Evolutionary conservation across 2,113 vertebrate species (phyloP).

Genomic region (Acanthisitta chloris): DNA sequence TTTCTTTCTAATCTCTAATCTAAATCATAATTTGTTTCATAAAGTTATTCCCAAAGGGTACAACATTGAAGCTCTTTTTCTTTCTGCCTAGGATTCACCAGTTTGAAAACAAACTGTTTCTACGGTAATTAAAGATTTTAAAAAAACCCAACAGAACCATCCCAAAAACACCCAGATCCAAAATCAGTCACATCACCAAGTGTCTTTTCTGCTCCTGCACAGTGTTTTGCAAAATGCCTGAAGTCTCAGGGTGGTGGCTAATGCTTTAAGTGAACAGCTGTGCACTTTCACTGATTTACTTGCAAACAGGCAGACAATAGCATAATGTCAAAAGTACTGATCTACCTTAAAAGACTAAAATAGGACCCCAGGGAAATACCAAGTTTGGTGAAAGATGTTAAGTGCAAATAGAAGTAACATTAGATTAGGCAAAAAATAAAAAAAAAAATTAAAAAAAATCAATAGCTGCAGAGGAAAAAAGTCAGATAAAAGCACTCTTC

Average conservation of each 20-base stretch:
- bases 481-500: slow-evolving; percentile 37
- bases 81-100: not conserved
- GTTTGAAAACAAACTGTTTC: not conserved
- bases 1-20: not conserved
- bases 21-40: not conserved
- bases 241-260: slow-evolving; percentile 4
- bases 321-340: slow-evolving; percentile 62
- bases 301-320: slow-evolving; percentile 30
- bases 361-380: slow-evolving; percentile 60
- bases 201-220: not conserved
- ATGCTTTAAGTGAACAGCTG: slow-evolving; percentile 64
- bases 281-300: slow-evolving; percentile 75
- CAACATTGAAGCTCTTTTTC: not conserved
- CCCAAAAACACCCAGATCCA: not conserved
- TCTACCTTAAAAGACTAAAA: slow-evolving; percentile 72
- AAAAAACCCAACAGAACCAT: not conserved
- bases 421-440: not conserved
- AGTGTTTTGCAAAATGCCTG: not conserved
- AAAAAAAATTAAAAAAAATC: slow-evolving; percentile 47
- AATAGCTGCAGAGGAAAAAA: slow-evolving; percentile 62
- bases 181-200: not conserved
- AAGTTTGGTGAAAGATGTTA: slow-evolving; percentile 53
- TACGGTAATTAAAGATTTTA: not conserved
- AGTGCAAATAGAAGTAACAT: slow-evolving; percentile 2
- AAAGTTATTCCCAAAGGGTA: not conserved